Evolutionary conservation across 2,113 vertebrate species (phyloP), one percentile per base, ranked within the genome.

Genomic region (Nibea albiflora): DNA sequence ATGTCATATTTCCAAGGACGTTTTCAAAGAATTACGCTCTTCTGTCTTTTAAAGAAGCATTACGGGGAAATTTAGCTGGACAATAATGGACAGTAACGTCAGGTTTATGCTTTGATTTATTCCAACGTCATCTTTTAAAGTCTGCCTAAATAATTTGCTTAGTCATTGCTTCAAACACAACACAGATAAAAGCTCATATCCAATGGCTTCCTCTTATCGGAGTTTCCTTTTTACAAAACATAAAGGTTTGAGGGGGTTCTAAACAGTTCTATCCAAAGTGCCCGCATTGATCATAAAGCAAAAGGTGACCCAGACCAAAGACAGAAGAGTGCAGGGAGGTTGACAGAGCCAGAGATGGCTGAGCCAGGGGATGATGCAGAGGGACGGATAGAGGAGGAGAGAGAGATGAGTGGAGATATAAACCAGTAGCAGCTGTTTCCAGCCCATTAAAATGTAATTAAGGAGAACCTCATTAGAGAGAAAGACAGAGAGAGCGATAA

Each of bases 371-470:
- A 61, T 2, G 20, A 63, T 8, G 22, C 46, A 24, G 53, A 77
- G 65, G 6, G 58, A 54, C 61, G 9, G 42, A 68, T 66, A 56
- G 39, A 50, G 52, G 31, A 39, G 64, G 35, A 66, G 39, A 53
- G 62, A 66, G 57, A 73, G 75, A 65, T 61, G 78, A 73, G 66
- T 11, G n/a, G 49, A 65, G 81, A 72, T 76, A 72, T 73, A 87
- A 88, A 88, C 61, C 85, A 83, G 73, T 56, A 78, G 88, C 92
- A 90, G 85, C 88, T 92, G 91, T 84, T 91, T 85, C 81, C 79
- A 92, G 81, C 76, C 78, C 72, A 92, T 92, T 92, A 91, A 91
- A 93, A 93, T 90, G 90, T 90, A 93, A 92, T 93, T 90, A 92
- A 88, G 80, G 31, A 83, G 84, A 87, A 88, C 46, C 83, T 92